These are phyloP conservation scores for Spongilla lacustris DNA, from an alignment of 37 sponge, comb jelly and placozoan species.

Conservation along the genomic window DNA sequence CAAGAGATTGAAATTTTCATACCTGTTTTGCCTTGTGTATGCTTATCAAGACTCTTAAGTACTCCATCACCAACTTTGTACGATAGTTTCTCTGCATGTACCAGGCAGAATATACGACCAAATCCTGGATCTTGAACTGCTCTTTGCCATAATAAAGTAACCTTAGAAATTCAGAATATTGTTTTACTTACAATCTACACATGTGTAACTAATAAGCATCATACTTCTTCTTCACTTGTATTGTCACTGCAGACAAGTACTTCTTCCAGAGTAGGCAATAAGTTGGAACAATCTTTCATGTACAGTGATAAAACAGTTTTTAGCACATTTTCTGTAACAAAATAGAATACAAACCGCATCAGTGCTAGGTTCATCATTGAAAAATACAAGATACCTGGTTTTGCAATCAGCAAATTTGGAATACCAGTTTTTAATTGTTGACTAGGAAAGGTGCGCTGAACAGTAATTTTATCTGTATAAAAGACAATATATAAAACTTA, in stretches of 20 bases:
- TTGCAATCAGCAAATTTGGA: no score
- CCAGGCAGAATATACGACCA: constrained; percentile 64
- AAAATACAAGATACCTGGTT: background rate
- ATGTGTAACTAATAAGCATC: no score
- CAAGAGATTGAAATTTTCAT: no score
- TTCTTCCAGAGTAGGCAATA: constrained; percentile 71
- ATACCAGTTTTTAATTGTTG: no score
- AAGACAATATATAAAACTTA: no score
- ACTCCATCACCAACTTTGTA: constrained; percentile 66
- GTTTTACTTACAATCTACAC: no score
- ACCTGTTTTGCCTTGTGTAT: constrained; percentile 35
- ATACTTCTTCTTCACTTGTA: constrained; percentile 78
- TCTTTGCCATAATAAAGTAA: constrained; percentile 71
- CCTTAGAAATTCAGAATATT: constrained; percentile 11
- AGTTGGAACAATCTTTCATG: constrained; percentile 40
- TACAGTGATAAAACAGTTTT: constrained; percentile 50
- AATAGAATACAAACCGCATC: background rate
- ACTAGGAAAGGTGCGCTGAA: no score
- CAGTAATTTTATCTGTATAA: no score
- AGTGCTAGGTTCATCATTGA: background rate
- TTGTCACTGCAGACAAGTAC: constrained; percentile 55
- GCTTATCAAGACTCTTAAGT: constrained; percentile 21
- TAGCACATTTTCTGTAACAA: constrained; percentile 50
- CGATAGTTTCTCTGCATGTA: constrained; percentile 71
- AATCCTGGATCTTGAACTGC: constrained; percentile 61